Percentiles rank a stretch among this genome's conserved stretches.
Conservation (phyloP, 2,113 vertebrate genomes). For the Ceyx cyanopectus region DNA sequence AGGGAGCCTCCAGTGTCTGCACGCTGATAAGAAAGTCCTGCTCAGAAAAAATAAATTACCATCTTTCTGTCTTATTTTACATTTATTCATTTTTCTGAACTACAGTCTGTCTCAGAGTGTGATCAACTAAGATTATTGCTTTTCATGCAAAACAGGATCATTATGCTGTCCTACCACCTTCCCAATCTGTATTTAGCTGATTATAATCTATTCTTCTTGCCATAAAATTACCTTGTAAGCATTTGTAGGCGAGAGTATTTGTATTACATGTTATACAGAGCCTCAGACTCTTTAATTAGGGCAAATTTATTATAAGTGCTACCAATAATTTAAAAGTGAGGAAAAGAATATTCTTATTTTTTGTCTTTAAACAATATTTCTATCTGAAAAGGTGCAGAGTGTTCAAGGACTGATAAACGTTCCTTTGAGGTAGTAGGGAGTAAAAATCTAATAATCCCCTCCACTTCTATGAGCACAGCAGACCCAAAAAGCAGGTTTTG, state of each 20-base stretch:
- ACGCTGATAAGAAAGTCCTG: constrained; percentile 43
- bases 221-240: background rate
- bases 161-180: background rate
- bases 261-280: background rate
- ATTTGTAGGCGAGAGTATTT: background rate
- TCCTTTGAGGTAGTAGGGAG: background rate
- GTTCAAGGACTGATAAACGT: background rate
- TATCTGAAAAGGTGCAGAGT: background rate
- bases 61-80: constrained; percentile 54
- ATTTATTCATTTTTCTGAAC: background rate
- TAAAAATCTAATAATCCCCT: background rate
- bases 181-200: background rate
- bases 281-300: background rate
- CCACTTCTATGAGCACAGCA: background rate
- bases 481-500: background rate
- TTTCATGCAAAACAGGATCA: constrained; percentile 47
- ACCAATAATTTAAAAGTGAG: background rate
- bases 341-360: background rate
- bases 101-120: background rate
- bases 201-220: background rate
- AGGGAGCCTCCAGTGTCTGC: constrained; percentile 30
- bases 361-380: background rate
- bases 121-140: constrained; percentile 23
- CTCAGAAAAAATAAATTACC: constrained; percentile 46
- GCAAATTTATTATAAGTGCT: background rate